Conservation (phyloP, 2,888 invertebrate species). For the Myopa tessellatipennis region DNA sequence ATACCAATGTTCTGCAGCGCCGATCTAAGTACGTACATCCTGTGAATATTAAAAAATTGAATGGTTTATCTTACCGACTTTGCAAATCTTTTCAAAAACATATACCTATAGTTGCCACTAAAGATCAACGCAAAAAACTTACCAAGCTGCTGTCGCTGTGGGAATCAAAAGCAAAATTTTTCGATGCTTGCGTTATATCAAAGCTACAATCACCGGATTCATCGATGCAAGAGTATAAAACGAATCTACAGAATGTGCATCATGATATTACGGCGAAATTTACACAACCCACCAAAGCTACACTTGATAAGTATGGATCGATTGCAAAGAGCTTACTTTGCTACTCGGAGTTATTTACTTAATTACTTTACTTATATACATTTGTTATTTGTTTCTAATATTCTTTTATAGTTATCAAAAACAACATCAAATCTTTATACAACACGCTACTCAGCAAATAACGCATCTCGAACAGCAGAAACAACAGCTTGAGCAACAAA, state of each 20-base stretch:
- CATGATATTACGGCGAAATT: constrained; percentile 81
- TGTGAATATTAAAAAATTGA: constrained; percentile 15
- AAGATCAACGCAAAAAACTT: constrained; percentile 90
- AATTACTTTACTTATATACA: too few species aligned
- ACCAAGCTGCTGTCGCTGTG: constrained; percentile 94
- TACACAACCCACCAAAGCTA: constrained; percentile 82
- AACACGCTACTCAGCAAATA: constrained; percentile 90
- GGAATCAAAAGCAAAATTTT: constrained; percentile 95
- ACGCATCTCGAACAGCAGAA: constrained; percentile 86
- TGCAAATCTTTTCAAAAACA: not conserved
- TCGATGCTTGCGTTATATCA: constrained; percentile 83
- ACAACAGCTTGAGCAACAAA: constrained; percentile 70
- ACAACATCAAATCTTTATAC: constrained; percentile 95
- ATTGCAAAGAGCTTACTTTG: not conserved
- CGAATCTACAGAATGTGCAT: constrained; percentile 84
- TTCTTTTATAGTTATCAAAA: constrained; percentile 78
- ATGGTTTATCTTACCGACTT: constrained; percentile 16
- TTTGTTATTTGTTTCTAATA: constrained; percentile 14
- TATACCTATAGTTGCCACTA: constrained; percentile 75
- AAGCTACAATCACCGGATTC: constrained; percentile 87
- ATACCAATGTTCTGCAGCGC: constrained; percentile 98
- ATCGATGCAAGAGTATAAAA: constrained; percentile 91
- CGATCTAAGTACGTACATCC: constrained; percentile 74
- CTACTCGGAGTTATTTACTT: too few species aligned
- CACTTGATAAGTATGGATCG: constrained; percentile 77